Evolutionary conservation across 1,140 invertebrate species (phyloP), one percentile per base, ranked within the genome.

Genomic region (Pectinophora gossypiella): DNA sequence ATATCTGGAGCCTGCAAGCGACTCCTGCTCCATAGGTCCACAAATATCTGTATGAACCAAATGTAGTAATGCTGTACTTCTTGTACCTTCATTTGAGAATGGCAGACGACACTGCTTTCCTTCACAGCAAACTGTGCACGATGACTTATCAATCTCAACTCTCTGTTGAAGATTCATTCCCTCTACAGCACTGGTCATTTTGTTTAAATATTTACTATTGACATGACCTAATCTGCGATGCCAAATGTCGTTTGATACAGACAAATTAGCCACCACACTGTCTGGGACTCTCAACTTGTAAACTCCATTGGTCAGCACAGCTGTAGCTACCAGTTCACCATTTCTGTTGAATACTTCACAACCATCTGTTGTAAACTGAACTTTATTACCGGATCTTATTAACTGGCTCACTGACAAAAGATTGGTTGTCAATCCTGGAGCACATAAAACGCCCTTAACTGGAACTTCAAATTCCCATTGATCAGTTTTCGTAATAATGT

Each of bases 331-430:
- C 20, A 47, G 12, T 19, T 47, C n/a, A 3, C 21, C 45, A 21
- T 20, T 21, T 12, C 20, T 47, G 45, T 47, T 47, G 5, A 16
- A 21, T 20, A 47, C 13, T n/a, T 22, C 12, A 20, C 19, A 47
- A 16, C 45, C 45, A 21, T 5, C 21, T 4, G 7, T 47, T 1
- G 1, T 20, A 47, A 47, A 47, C 19, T 16, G 18, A 3, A 47
- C 45, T 21, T 3, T 16, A 4, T 47, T 47, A 21, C 45, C 32
- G 61, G 54, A 60, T 49, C 61, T 69, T 38, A 55, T 51, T 40
- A 77, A 48, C 61, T 73, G 51, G 10, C 59, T 73, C 7, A 73
- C 61, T n/a, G 72, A 75, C 19, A 75, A 45, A 5, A 72, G 22
- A 54, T 75, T 73, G 7, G 64, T 59, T 3, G 56, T 45, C 0